phyloP scores from a whole-genome alignment of 1,140 invertebrate genomes.

The Grapholita molesta region DNA sequence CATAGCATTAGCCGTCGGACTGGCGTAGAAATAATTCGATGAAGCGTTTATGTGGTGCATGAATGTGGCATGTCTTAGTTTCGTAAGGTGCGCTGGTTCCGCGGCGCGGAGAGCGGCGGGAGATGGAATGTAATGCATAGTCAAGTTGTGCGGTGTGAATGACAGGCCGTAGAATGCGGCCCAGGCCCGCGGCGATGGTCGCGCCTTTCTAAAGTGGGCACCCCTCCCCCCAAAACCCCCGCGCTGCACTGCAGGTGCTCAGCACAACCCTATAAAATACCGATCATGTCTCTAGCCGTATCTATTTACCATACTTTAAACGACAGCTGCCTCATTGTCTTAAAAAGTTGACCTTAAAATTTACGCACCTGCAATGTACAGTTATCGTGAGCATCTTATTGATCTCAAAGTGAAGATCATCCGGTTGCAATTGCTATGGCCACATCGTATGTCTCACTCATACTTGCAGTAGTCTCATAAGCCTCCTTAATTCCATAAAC shows the following conservation, averaged over 20 bases:
- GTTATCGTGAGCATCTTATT: slow-evolving; percentile 26
- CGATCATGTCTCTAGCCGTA: slow-evolving; percentile 71
- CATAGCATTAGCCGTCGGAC: slow-evolving; percentile 56
- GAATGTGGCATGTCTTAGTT: slow-evolving; percentile 45
- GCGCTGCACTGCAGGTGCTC: slow-evolving; percentile 65
- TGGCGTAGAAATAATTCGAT: slow-evolving; percentile 64
- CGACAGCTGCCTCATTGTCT: slow-evolving; percentile 69
- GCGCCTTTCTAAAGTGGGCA: slow-evolving; percentile 77
- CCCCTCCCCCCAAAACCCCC: slow-evolving; percentile 43
- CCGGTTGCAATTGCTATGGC: not conserved
- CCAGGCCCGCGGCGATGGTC: slow-evolving; percentile 72
- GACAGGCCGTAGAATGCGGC: slow-evolving; percentile 77
- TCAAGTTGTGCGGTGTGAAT: slow-evolving; percentile 76
- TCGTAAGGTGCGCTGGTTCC: slow-evolving; percentile 57
- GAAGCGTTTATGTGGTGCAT: slow-evolving; percentile 50
- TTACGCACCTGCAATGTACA: slow-evolving; percentile 52
- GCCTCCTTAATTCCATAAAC: too few relatives aligned
- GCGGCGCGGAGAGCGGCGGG: slow-evolving; percentile 60
- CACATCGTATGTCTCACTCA: not conserved
- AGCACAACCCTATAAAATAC: slow-evolving; percentile 75
- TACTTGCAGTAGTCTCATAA: not conserved
- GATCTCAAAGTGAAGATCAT: slow-evolving; percentile 14
- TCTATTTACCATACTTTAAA: slow-evolving; percentile 68
- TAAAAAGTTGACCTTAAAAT: slow-evolving; percentile 63
- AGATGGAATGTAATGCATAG: slow-evolving; percentile 75